Percentiles rank a stretch among this genome's conserved stretches.
Conservation (phyloP, 2,113 vertebrate genomes). For the Lepisosteus osseus region DNA sequence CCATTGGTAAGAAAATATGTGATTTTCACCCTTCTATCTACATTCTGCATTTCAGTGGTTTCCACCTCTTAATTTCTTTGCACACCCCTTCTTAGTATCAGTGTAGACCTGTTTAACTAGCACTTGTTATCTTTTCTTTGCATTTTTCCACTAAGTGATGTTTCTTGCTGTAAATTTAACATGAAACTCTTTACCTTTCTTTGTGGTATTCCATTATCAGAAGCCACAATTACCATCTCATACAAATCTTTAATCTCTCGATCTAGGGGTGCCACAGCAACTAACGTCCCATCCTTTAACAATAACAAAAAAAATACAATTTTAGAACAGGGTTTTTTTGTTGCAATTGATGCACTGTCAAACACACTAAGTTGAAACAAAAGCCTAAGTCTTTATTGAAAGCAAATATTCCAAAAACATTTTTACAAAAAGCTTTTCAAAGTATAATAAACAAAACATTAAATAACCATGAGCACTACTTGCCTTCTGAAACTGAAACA, state of each 20-base stretch:
- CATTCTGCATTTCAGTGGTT: no score
- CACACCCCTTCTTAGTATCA: no score
- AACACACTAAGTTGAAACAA: neutral
- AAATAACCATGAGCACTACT: conserved; percentile 6
- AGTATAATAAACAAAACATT: neutral
- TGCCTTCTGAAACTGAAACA: conserved; percentile 60
- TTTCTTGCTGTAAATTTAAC: no score
- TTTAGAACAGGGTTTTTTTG: neutral
- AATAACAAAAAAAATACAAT: neutral
- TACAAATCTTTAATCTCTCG: conserved; percentile 61
- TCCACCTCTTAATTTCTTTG: no score
- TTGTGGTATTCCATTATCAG: conserved; percentile 58
- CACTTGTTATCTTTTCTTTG: no score
- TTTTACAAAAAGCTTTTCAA: no score
- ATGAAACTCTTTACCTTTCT: conserved; percentile 51
- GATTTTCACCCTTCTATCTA: no score
- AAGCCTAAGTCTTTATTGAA: neutral
- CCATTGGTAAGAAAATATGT: no score
- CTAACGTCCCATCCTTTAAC: conserved; percentile 63
- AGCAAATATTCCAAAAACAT: neutral
- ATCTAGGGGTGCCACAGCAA: conserved; percentile 53
- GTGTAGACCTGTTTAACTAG: no score
- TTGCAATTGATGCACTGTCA: neutral
- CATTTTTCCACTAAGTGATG: no score
- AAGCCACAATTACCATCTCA: conserved; percentile 55